Conservation (phyloP, 2,888 invertebrate genomes). For the Archips xylosteana region DNA sequence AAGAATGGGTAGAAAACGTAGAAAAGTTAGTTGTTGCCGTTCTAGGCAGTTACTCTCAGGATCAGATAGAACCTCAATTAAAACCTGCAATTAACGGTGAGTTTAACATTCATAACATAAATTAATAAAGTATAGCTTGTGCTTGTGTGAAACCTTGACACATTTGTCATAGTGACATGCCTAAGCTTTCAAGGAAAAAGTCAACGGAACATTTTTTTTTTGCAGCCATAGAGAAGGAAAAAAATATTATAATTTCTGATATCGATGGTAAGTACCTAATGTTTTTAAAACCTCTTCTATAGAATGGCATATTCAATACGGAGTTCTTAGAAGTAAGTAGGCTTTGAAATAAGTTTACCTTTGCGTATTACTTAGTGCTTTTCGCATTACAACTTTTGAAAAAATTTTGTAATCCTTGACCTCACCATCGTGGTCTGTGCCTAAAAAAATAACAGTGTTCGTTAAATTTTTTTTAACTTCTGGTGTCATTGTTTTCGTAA, state of each 20-base stretch:
- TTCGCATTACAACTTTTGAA: too few relatives aligned
- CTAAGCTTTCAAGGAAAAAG: not conserved
- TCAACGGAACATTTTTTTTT: not conserved
- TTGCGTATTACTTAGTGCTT: too few relatives aligned
- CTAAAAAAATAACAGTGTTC: too few relatives aligned
- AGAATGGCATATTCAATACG: too few relatives aligned
- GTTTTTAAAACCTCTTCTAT: not conserved
- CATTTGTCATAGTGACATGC: too few relatives aligned
- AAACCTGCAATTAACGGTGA: not conserved
- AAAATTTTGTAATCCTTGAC: too few relatives aligned
- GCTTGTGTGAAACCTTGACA: too few relatives aligned
- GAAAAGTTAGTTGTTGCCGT: not conserved
- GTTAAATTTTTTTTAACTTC: not conserved
- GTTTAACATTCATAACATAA: not conserved
- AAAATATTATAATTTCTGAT: not conserved
- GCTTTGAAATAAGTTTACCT: too few relatives aligned
- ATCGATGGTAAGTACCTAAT: not conserved
- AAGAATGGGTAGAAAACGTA: not conserved
- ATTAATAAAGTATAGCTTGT: not conserved
- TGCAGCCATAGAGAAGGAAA: conserved; percentile 3
- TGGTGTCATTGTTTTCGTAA: not conserved
- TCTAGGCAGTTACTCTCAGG: not conserved
- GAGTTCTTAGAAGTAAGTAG: too few relatives aligned
- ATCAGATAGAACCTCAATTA: not conserved
- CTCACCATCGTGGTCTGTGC: too few relatives aligned